Evolutionary conservation across 2,888 invertebrate genomes (phyloP).

Genomic region (Stegana nigrithorax): DNA sequence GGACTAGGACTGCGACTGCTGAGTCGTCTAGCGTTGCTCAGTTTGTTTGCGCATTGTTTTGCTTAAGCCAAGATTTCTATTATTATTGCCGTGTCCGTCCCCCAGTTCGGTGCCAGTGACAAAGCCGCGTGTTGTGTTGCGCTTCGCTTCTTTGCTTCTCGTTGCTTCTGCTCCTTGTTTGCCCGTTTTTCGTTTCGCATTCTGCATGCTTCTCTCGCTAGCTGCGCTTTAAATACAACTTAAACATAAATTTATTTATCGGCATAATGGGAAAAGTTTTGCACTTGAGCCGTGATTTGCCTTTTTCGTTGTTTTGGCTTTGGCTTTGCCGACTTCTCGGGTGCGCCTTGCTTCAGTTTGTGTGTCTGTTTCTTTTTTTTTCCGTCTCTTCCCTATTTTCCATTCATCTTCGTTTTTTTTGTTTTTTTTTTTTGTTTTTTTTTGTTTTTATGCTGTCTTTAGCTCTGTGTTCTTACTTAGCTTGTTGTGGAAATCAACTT

Average conservation of each 20-base stretch:
- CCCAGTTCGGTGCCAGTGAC: constrained; percentile 2
- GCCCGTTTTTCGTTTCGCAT: not conserved
- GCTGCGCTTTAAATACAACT: constrained; percentile 16
- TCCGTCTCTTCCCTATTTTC: constrained; percentile 16
- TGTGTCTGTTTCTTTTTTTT: no score
- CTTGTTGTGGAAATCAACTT: constrained; percentile 25
- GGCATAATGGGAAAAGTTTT: constrained; percentile 58
- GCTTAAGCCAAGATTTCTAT: not conserved
- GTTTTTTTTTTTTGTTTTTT: constrained; percentile 33
- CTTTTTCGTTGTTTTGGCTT: constrained; percentile 19
- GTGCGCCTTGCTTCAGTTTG: no score
- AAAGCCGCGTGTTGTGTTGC: not conserved
- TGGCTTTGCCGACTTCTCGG: no score
- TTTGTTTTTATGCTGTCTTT: not conserved
- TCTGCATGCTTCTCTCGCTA: no score
- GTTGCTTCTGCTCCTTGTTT: not conserved
- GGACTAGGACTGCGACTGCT: no score
- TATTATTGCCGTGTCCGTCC: no score
- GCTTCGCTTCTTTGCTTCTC: not conserved
- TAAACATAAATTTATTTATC: constrained; percentile 46
- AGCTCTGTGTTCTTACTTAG: constrained; percentile 27
- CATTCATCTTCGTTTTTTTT: not conserved
- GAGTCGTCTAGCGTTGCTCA: no score
- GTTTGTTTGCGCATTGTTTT: not conserved
- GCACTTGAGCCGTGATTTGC: constrained; percentile 52